Base-by-base conservation (phyloP, 2,888 invertebrate species). In the Eueremaeus valkanovi region DNA sequence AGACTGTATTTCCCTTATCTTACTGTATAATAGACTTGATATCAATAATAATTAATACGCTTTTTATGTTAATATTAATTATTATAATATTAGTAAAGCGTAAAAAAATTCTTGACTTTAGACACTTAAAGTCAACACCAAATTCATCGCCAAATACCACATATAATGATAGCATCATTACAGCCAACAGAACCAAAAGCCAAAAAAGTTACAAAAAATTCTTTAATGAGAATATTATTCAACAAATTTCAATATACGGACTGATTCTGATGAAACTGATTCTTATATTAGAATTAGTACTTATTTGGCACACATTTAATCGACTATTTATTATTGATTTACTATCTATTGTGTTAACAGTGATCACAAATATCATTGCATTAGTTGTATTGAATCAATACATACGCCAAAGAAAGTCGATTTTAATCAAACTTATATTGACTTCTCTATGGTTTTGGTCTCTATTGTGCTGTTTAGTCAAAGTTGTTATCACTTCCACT, bases 371-470 rank as follows among this genome's bases (percentile, higher is more conserved):
- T 27, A 5, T 24, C 0, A 27, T 70, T 13, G 70, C 45, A 45
- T 40, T 70, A 29, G 18, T 45, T 45, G 13, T 18, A 27, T 27
- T 45, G 42, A 42, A 42, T 42, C 5, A 27, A 16, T 27, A 27
- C 16, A 13, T 45, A 21, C 40, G 40, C 21, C n/a, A 42, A 42
- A 40, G 18, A 33, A 42, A 42, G 36, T 40, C 45, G 45, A 8
- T 27, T 42, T 18, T 27, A 9, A 70, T 66, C 2, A 66, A 36
- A 66, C 6, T 36, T 11, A 0, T 66, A 1, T 21, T 66, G 36
- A 36, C 63, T 21, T 66, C 21, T n/a, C 16, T 66, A 1, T 66
- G 63, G 70, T 40, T 70, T 70, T 70, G 70, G 42, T 45, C 45
- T 27, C 3, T 27, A 42, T 24, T 40, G 1, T 2, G n/a, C 16